Base-by-base conservation (phyloP, 2,113 vertebrate species). In the Lamprotornis superbus region DNA sequence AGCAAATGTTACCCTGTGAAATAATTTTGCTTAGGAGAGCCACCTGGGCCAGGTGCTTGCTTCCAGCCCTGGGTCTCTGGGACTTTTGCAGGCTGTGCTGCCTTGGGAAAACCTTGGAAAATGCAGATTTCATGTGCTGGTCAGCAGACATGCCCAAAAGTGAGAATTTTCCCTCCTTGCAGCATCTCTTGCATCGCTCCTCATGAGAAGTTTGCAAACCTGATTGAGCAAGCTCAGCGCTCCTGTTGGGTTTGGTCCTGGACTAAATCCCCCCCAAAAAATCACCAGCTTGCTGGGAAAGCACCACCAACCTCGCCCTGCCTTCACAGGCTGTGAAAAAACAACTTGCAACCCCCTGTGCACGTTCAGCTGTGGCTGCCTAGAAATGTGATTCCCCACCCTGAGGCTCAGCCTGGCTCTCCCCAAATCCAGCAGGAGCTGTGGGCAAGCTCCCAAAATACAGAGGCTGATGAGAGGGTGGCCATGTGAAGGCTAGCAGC, bases 61-160 rank as follows among this genome's bases (percentile, higher is more conserved):
- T 86, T 90, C 89, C 87, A 94, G 31, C 57, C 44, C 83, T 56
- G 46, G 56, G 33, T 90, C 85, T 94, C 71, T 79, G 65, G 74
- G 79, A 23, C 9, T 97, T 94, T 61, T 90, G 27, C 28, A 87
- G 71, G 14, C 52, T 73, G 9, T 61, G 49, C 28, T 94, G 64
- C 94, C 88, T 94, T 86, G 73, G 89, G 61, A 83, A 96, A 84
- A 61, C 24, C 65, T 80, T 59, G 73, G 65, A 31, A 85, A 78
- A 44, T 22, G 25, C 56, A 91, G 71, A 56, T 81, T 93, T 94
- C 53, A 37, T 56, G 56, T 60, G 64, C 53, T 60, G 89, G 83
- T 42, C 25, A 33, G 49, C 74, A 83, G 22, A 49, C 22, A 3
- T 31, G 42, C 5, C 25, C 28, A 83, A 85, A 56, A 60, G 9